Conservation (phyloP, 2,797 vertebrate genomes). For the Diceros bicornis region DNA sequence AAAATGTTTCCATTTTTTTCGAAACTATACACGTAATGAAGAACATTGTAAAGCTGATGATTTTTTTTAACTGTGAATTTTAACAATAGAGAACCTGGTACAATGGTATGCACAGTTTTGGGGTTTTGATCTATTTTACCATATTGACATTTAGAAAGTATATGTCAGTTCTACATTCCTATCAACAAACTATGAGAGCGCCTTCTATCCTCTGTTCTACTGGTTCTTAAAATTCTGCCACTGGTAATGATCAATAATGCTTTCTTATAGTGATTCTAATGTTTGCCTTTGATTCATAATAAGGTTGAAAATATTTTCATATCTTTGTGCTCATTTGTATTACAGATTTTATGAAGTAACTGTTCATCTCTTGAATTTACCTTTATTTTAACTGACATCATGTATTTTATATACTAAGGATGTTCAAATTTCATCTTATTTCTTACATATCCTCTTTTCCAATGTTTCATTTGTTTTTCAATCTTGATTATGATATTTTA, state of each 20-base stretch:
- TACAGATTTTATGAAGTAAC: neutral
- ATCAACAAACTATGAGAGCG: neutral
- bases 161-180: neutral
- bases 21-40: neutral
- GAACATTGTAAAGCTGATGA: neutral
- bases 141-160: neutral
- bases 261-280: neutral
- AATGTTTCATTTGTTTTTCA: neutral
- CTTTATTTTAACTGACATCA: slow-evolving; percentile 28
- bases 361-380: neutral
- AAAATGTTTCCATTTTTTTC: neutral
- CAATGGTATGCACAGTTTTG: neutral
- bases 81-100: neutral
- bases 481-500: neutral
- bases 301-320: neutral
- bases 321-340: neutral
- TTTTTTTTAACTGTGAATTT: neutral
- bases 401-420: neutral
- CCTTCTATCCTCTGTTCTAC: neutral
- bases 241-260: neutral
- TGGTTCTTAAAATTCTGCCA: neutral
- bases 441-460: neutral
- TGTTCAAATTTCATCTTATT: neutral
- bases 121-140: neutral
- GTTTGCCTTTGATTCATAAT: neutral